Percentiles rank a stretch among this genome's conserved stretches.
Evolutionary conservation across 1,140 invertebrate genomes (phyloP).

Genomic region (Amphibalanus amphitrite): DNA sequence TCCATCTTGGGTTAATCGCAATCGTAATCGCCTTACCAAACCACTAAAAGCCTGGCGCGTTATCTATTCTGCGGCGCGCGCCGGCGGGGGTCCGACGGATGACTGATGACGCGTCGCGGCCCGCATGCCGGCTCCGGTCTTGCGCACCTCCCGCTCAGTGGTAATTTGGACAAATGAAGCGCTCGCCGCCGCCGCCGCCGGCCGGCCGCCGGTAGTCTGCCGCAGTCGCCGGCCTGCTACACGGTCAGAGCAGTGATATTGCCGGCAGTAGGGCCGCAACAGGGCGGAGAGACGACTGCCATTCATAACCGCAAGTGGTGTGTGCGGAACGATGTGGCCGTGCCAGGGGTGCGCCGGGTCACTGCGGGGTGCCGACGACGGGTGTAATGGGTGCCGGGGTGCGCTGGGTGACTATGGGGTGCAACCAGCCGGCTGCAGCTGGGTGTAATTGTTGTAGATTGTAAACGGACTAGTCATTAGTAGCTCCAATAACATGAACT

Average conservation of each 20-base stretch:
- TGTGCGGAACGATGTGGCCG: not conserved
- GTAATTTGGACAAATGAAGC: not conserved
- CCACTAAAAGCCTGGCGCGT: not conserved
- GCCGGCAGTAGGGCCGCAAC: not conserved
- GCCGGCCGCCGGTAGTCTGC: too few species aligned
- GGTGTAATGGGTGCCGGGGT: too few species aligned
- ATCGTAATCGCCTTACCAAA: conserved; percentile 1
- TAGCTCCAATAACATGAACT: too few species aligned
- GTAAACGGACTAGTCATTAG: too few species aligned
- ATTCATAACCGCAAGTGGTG: not conserved
- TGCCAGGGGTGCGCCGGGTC: too few species aligned
- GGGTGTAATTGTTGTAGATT: too few species aligned
- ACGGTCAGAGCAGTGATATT: too few species aligned
- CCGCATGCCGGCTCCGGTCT: not conserved
- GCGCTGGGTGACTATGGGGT: too few species aligned
- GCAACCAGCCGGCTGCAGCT: too few species aligned
- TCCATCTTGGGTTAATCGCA: not conserved
- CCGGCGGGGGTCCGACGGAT: not conserved
- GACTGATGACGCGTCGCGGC: not conserved
- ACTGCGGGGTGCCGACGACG: not conserved
- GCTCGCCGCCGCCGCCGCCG: too few species aligned
- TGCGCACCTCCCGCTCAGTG: not conserved
- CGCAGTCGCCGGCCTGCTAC: too few species aligned
- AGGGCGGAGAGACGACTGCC: not conserved
- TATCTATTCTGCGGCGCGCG: not conserved